Conservation (phyloP, 2,888 invertebrate genomes). For the Drosophila multiciliata region DNA sequence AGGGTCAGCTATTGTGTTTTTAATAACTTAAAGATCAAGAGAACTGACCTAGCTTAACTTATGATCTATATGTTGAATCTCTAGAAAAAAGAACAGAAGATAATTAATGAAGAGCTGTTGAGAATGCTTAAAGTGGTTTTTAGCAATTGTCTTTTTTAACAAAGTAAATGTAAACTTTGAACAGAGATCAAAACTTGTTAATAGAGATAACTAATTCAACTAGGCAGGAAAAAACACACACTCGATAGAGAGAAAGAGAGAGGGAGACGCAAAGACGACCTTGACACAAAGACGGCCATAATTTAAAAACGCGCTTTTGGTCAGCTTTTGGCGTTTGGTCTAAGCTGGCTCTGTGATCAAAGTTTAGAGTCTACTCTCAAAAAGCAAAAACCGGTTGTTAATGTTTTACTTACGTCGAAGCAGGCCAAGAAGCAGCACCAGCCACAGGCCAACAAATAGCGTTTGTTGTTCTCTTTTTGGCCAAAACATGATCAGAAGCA, state of each 20-base stretch:
- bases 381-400: constrained; percentile 23
- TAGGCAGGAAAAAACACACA: constrained; percentile 7
- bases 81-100: background rate
- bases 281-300: constrained; percentile 81
- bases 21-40: background rate
- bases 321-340: constrained; percentile 20
- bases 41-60: constrained; percentile 47
- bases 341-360: constrained; percentile 11
- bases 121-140: background rate
- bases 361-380: constrained; percentile 36
- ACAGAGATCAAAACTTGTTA: background rate
- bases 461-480: constrained; percentile 64
- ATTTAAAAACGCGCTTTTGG: constrained; percentile 32
- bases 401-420: constrained; percentile 62
- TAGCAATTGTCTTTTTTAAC: background rate
- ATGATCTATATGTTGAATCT: background rate
- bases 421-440: constrained; percentile 57
- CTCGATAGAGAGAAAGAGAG: background rate
- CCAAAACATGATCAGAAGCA: constrained; percentile 69
- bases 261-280: constrained; percentile 60
- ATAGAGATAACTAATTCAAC: constrained; percentile 1
- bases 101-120: constrained; percentile 9
- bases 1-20: constrained; percentile 8
- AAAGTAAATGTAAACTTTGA: background rate
- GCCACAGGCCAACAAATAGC: constrained; percentile 57